A percentile compares a stretch with the other conserved stretches of the same genome.
These are phyloP conservation scores for Falcaria lacertinaria DNA, from an alignment of 2,888 invertebrate species.

Conservation along the genomic window DNA sequence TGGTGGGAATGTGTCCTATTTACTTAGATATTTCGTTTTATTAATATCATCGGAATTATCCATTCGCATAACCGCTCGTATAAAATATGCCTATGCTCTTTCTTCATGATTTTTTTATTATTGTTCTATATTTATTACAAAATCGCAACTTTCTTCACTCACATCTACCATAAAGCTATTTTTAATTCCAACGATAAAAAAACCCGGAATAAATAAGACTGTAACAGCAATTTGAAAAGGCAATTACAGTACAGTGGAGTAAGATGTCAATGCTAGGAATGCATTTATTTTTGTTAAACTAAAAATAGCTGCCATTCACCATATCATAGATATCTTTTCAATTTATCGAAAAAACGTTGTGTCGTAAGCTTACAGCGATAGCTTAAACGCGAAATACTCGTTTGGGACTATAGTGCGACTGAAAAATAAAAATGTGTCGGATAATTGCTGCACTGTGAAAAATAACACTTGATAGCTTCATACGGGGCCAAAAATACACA, in stretches of 20 bases:
- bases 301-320: background rate
- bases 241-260: background rate
- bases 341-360: background rate
- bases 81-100: too few relatives aligned
- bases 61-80: too few relatives aligned
- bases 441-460: constrained; percentile 9
- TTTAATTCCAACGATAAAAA: too few relatives aligned
- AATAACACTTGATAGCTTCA: constrained; percentile 15
- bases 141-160: too few relatives aligned
- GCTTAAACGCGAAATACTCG: constrained; percentile 24
- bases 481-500: constrained; percentile 32
- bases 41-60: too few relatives aligned
- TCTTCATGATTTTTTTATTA: too few relatives aligned
- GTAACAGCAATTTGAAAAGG: too few relatives aligned
- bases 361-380: constrained; percentile 17
- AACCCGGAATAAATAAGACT: too few relatives aligned
- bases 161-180: too few relatives aligned
- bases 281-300: background rate
- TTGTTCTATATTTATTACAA: too few relatives aligned
- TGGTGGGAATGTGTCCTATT: too few relatives aligned
- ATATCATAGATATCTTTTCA: background rate
- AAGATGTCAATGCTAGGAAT: constrained; percentile 1
- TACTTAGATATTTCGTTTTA: too few relatives aligned
- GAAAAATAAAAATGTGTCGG: constrained; percentile 14
- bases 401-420: constrained; percentile 14